phyloP scores from a whole-genome alignment of 2,113 vertebrate genomes.

The Pogonocichla stellata region DNA sequence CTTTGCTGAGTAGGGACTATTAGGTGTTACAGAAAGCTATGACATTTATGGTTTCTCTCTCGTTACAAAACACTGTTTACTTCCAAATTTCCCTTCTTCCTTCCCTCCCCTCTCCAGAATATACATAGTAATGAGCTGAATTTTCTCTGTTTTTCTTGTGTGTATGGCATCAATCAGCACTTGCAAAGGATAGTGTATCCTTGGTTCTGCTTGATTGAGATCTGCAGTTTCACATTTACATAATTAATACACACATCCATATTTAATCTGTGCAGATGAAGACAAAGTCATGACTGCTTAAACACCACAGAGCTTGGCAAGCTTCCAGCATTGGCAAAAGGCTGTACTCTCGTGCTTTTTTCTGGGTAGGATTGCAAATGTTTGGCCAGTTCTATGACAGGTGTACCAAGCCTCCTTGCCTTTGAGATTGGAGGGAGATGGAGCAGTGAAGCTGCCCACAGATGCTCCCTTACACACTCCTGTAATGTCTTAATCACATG shows the following conservation, averaged over 20 bases:
- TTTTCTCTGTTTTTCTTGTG: neutral
- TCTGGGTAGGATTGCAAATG: neutral
- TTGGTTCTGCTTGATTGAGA: slow-evolving; percentile 51
- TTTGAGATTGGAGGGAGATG: neutral
- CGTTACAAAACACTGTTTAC: slow-evolving; percentile 17
- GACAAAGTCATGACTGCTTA: slow-evolving; percentile 43
- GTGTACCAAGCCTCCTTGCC: accelerated
- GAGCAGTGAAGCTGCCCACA: neutral
- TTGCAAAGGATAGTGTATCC: slow-evolving; percentile 47
- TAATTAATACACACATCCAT: slow-evolving; percentile 59
- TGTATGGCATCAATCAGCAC: slow-evolving; percentile 7
- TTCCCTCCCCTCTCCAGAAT: slow-evolving; percentile 22
- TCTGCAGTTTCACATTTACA: slow-evolving; percentile 24
- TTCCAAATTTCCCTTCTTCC: slow-evolving; percentile 34
- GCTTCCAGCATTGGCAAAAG: neutral
- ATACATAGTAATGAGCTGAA: slow-evolving; percentile 11
- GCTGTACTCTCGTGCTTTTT: neutral
- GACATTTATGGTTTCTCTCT: neutral
- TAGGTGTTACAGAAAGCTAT: neutral
- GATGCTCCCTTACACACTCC: neutral
- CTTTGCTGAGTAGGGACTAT: slow-evolving; percentile 25
- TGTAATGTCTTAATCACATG: neutral
- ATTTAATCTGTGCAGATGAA: slow-evolving; percentile 59
- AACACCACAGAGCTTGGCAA: slow-evolving; percentile 23
- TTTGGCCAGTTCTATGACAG: neutral